phyloP scores from a whole-genome alignment of 64 coral and sea anemone species.

The Montipora cactus region DNA sequence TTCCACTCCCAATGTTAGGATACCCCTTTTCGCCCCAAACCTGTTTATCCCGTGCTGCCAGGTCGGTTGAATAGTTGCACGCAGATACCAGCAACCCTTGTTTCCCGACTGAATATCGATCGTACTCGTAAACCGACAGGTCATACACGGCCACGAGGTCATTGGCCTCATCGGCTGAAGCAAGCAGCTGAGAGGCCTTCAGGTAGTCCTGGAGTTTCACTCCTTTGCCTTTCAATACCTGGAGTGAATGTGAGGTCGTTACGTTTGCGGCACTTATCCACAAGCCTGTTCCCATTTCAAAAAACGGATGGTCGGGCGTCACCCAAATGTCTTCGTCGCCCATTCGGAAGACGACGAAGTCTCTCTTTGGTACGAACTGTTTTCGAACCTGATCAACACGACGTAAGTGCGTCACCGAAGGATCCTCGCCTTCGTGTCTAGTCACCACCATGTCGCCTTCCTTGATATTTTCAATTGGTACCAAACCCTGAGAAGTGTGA shows the following conservation, averaged over 20 bases:
- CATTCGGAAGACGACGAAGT: constrained; percentile 74
- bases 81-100: constrained; percentile 77
- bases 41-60: constrained; percentile 68
- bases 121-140: constrained; percentile 83
- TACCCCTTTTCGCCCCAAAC: constrained; percentile 72
- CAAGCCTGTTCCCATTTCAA: constrained; percentile 29
- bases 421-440: constrained; percentile 74
- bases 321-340: constrained; percentile 78
- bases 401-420: constrained; percentile 67
- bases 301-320: constrained; percentile 81
- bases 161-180: background rate
- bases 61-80: constrained; percentile 47
- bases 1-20: background rate
- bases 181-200: constrained; percentile 34
- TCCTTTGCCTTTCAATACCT: constrained; percentile 63
- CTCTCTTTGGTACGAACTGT: constrained; percentile 50
- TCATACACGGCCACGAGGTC: constrained; percentile 82
- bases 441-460: constrained; percentile 87
- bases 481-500: constrained; percentile 73
- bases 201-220: constrained; percentile 57
- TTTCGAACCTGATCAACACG: constrained; percentile 75
- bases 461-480: constrained; percentile 74
- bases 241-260: constrained; percentile 57
- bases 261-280: constrained; percentile 77
- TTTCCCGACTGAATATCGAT: constrained; percentile 88